Conservation (phyloP, 2,113 vertebrate genomes). For the Daubentonia madagascariensis region DNA sequence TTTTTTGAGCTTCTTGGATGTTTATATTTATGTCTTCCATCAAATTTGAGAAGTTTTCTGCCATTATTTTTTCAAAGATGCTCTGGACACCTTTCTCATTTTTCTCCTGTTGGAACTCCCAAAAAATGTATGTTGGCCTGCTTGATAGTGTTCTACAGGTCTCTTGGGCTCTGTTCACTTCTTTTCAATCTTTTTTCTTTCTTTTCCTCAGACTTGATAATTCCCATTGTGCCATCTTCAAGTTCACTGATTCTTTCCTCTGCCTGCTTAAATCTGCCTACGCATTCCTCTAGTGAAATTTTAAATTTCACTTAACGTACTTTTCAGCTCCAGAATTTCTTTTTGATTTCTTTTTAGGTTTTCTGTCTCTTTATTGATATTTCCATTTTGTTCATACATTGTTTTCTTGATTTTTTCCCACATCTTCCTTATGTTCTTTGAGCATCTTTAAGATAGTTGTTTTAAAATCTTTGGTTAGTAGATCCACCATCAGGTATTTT, state of each 20-base stretch:
- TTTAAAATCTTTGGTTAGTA: background rate
- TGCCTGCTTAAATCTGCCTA: no score
- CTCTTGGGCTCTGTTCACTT: background rate
- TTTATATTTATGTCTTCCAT: background rate
- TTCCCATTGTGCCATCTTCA: background rate
- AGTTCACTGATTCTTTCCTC: background rate
- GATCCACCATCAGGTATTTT: background rate
- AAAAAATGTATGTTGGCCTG: background rate
- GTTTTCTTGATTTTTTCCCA: background rate
- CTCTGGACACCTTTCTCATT: background rate
- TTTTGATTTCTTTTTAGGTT: background rate
- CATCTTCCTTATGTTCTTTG: background rate
- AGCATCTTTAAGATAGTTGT: background rate
- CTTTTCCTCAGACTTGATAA: background rate
- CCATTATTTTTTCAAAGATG: background rate
- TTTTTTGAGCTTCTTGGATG: background rate
- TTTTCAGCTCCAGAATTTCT: background rate
- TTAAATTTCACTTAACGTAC: background rate
- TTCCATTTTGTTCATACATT: background rate
- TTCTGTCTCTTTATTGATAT: background rate
- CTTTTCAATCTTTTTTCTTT: background rate
- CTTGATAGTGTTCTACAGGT: background rate
- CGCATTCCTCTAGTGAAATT: accelerated
- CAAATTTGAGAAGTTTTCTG: background rate
- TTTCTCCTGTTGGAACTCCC: background rate